Evolutionary conservation across 1,140 invertebrate genomes (phyloP), one percentile per base, ranked within the genome.

Genomic region (Euglossa dilemma): DNA sequence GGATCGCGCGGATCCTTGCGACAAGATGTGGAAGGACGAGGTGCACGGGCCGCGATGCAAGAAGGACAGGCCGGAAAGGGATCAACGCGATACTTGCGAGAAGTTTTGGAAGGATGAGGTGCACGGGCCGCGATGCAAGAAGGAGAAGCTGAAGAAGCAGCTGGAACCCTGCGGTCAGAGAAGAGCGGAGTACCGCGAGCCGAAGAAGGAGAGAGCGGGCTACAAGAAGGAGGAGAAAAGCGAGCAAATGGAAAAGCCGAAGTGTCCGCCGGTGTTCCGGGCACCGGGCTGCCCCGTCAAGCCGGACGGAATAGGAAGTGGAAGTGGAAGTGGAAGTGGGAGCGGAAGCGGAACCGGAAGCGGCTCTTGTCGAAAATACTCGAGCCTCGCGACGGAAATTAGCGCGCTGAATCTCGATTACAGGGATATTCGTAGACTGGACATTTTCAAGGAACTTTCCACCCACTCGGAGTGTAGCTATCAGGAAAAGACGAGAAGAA

Each of bases 221-320:
- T 50, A 45, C 1, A 50, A 61, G 63, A 18, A 82, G 6, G 80
- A 45, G 43, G 28, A 73, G n/a, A 63, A 18, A 9, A 50, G 52
- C 18, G 69, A 86, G 25, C 56, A 72, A 54, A 16, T 11, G 2
- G 47, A 70, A 11, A 85, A 85, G 61, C 14, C 14, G 0, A 63
- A 80, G 9, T 90, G 90, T 74, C 71, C 86, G 3, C 23, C 86
- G 1, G 86, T 91, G 9, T 9, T 85, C 16, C 85, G 77, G 61
- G 67, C 73, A 43, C 80, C 85, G 8, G 66, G 20, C 0, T 91
- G 90, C 67, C 14, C 83, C 18, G 20, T 3, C 18, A 59, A 66
- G 6, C 23, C 8, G 2, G 57, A 28, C 47, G 20, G 14, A 18
- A 77, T 59, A 47, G 45, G 59, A 16, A 18, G 45, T 2, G 59